A percentile compares a stretch with the other conserved stretches of the same genome.
Conservation (phyloP, 2,888 invertebrate species). For the Podabrus alpinus region DNA sequence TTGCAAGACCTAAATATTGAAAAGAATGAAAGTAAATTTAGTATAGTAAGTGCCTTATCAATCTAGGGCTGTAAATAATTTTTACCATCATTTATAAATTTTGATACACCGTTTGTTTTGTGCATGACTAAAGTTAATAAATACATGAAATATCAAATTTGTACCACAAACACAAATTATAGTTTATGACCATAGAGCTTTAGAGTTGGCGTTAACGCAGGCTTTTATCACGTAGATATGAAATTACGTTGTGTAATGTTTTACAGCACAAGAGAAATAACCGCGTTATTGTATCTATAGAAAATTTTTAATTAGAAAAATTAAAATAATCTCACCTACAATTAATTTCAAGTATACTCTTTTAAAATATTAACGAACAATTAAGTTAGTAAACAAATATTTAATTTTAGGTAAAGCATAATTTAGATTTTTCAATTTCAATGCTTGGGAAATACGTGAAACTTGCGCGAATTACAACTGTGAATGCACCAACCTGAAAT, state of each 20-base stretch:
- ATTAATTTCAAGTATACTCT: neutral
- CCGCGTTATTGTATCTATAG: neutral
- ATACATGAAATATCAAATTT: constrained; percentile 20
- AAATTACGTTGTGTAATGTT: constrained; percentile 7
- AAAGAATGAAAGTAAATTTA: neutral
- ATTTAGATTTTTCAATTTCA: neutral
- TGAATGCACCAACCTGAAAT: constrained; percentile 29
- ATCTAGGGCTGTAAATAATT: neutral
- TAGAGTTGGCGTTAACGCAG: constrained; percentile 15
- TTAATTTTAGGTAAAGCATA: neutral
- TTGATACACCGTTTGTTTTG: constrained; percentile 9
- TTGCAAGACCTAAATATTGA: too few species aligned
- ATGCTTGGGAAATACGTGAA: constrained; percentile 28
- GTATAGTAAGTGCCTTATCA: neutral
- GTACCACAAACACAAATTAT: constrained; percentile 16
- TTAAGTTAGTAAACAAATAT: neutral
- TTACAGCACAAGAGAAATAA: constrained; percentile 7
- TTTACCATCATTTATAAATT: constrained; percentile 1
- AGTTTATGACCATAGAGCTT: constrained; percentile 9
- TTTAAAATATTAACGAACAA: neutral
- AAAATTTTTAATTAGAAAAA: neutral
- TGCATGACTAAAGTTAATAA: constrained; percentile 20
- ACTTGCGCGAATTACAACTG: constrained; percentile 33
- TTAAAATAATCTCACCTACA: neutral
- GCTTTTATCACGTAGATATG: constrained; percentile 13